Base-by-base conservation (phyloP, 2,888 invertebrate species). In the Chaetoderma sp. region DNA sequence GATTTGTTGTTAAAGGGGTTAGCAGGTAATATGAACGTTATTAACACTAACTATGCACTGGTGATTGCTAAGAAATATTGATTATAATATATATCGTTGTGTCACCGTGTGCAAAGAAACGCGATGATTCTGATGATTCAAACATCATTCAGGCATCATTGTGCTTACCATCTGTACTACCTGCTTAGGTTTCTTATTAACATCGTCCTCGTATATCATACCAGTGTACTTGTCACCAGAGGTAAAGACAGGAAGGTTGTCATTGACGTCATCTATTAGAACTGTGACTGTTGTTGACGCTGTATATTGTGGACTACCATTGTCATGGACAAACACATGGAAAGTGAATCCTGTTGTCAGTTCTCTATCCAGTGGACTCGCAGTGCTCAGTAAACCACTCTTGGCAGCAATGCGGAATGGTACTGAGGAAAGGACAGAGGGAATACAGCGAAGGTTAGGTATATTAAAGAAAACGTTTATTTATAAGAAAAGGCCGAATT, bases 181-280 rank as follows among this genome's bases (percentile, higher is more conserved):
- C 50, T 72, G 72, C 1, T 28, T 36, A 10, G 23, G 13, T 16
- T 58, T 55, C 21, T 67, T 66, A 13, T 60, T 52, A 10, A 27
- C 27, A 44, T 70, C 60, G 54, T 70, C 70, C 56, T 72, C 72
- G 6, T 61, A 30, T 8, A 72, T 63, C 4, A 47, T 63, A 8
- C 72, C 72, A 28, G 59, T 42, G 32, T 70, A 72, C 8, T 33
- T 49, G 30, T 50, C n/a, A 0, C 49, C 59, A 8, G 33, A 28
- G 18, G 60, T 23, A 44, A 68, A 72, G 27, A 33, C 13, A 13
- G 74, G 74, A 16, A 67, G 50, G 45, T 69, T 60, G 52, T 74
- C 74, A 56, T 72, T 74, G 44, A 67, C 60, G 60, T 74, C 74
- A 32, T 60, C 57, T 8, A 74, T 49, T 16, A 52, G 8, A 10